A percentile compares a stretch with the other conserved stretches of the same genome.
These are phyloP conservation scores for Artemia sinica DNA, from an alignment of 2,888 invertebrate species.

Conservation along the genomic window DNA sequence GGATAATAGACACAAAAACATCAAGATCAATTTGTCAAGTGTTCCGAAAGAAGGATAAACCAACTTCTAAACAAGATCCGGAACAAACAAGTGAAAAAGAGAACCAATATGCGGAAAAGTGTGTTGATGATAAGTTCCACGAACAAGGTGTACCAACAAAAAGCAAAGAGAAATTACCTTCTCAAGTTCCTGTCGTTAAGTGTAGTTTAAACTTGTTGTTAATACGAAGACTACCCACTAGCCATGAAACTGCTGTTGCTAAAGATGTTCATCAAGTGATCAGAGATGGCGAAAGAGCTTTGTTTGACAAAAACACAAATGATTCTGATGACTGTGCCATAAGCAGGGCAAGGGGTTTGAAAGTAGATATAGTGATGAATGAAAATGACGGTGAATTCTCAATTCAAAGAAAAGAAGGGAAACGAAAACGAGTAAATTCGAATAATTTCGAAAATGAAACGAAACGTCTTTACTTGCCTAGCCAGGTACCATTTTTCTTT, in stretches of 20 bases:
- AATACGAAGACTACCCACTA: background rate
- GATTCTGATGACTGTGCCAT: background rate
- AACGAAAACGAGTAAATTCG: conserved; percentile 19
- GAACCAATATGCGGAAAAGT: no score
- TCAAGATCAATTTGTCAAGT: background rate
- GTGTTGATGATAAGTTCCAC: no score
- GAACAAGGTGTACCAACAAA: background rate
- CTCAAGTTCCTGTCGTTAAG: background rate
- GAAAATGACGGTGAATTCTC: conserved; percentile 8
- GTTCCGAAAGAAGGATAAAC: background rate
- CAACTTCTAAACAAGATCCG: background rate
- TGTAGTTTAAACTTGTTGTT: background rate
- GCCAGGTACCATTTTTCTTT: background rate
- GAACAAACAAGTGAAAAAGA: no score
- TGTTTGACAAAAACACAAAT: background rate
- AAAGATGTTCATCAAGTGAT: background rate
- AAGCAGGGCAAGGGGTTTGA: background rate
- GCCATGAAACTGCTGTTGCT: background rate
- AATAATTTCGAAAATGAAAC: background rate
- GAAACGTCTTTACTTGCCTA: background rate
- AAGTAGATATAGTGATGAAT: background rate
- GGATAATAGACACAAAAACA: background rate
- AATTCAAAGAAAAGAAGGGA: conserved; percentile 21
- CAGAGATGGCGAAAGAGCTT: no score
- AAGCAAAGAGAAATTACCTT: background rate